Conservation (phyloP, 2,888 invertebrate species). For the Eupithecia tripunctaria region DNA sequence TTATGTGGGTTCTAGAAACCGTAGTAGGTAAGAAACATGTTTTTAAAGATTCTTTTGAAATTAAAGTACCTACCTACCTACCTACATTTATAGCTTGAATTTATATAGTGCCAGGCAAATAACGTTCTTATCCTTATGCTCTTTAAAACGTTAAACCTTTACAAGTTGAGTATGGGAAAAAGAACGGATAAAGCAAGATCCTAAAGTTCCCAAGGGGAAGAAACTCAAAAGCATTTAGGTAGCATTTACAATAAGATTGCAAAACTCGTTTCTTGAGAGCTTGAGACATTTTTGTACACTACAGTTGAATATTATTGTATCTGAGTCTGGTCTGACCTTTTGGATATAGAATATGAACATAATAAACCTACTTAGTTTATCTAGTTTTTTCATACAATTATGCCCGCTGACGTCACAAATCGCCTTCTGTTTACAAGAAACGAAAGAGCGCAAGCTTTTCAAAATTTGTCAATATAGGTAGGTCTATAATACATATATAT, state of each 20-base stretch:
- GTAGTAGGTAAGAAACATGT: not conserved
- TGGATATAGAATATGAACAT: not conserved
- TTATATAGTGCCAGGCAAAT: not conserved
- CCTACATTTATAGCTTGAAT: too few species aligned
- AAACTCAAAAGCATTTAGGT: constrained; percentile 1
- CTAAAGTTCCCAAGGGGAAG: not conserved
- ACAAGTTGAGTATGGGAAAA: not conserved
- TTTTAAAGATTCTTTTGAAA: not conserved
- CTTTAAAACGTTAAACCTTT: not conserved
- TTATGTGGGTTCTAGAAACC: not conserved
- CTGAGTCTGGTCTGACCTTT: not conserved
- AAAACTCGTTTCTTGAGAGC: constrained; percentile 26
- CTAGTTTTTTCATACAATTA: too few species aligned
- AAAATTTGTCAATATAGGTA: too few species aligned
- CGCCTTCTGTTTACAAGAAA: too few species aligned
- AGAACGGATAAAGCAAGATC: not conserved
- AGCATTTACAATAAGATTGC: constrained; percentile 6
- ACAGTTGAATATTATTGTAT: not conserved
- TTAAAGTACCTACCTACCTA: not conserved
- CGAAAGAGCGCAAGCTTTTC: too few species aligned
- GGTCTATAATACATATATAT: too few species aligned
- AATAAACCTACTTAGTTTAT: not conserved
- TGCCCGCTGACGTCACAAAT: too few species aligned
- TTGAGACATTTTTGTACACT: not conserved
- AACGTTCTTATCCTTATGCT: not conserved